Conservation (phyloP, 2,888 invertebrate species). For the Pachycephus smyrnensis region DNA sequence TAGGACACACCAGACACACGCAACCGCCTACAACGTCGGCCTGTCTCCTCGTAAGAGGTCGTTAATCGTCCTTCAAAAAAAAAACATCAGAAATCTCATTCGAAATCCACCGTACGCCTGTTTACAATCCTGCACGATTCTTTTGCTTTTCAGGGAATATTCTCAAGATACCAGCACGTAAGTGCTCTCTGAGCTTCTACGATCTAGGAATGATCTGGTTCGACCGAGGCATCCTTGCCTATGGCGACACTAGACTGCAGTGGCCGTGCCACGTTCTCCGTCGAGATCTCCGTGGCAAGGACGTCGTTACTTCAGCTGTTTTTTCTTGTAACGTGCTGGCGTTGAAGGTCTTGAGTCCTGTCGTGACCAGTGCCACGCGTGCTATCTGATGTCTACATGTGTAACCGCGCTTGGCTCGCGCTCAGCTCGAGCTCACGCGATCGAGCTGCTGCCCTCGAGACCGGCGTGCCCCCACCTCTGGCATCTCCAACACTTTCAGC, state of each 20-base stretch:
- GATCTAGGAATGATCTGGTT: too few species aligned
- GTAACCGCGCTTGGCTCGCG: slow-evolving; percentile 39
- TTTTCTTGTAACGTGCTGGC: slow-evolving; percentile 3
- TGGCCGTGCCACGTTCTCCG: too few species aligned
- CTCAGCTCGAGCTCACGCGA: slow-evolving; percentile 44
- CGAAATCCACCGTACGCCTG: background rate
- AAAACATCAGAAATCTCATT: background rate
- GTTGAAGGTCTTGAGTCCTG: slow-evolving; percentile 12
- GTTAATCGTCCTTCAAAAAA: slow-evolving; percentile 3
- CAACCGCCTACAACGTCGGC: slow-evolving; percentile 9
- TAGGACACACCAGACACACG: slow-evolving; percentile 7
- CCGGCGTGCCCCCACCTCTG: slow-evolving; percentile 23
- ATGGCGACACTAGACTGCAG: too few species aligned
- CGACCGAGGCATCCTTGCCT: too few species aligned
- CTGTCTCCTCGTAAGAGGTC: background rate
- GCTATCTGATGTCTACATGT: slow-evolving; percentile 55
- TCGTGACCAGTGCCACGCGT: slow-evolving; percentile 50
- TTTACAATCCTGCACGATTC: background rate
- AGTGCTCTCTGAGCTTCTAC: too few species aligned
- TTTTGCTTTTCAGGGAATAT: too few species aligned
- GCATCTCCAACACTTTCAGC: slow-evolving; percentile 38
- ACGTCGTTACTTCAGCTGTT: background rate
- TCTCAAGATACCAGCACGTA: too few species aligned
- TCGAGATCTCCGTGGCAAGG: background rate
- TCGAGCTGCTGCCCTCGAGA: slow-evolving; percentile 32